phyloP scores from a whole-genome alignment of 2,113 vertebrate genomes.

The Benitochromis conjunctus region DNA sequence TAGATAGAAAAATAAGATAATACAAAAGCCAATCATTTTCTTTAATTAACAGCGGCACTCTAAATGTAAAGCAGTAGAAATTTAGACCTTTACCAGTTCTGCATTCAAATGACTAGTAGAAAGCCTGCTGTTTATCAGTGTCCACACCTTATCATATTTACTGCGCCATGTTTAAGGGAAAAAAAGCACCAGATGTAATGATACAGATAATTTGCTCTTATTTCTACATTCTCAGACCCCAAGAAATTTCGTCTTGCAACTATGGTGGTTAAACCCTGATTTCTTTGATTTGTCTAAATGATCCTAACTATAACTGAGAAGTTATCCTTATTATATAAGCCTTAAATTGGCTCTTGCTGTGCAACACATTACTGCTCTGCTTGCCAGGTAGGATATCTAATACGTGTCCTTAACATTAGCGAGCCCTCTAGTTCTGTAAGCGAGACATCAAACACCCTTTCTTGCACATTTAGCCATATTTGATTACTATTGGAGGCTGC shows the following conservation, averaged over 20 bases:
- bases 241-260: not conserved
- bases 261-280: not conserved
- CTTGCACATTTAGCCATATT: conserved; percentile 13
- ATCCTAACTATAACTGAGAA: not conserved
- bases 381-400: not conserved
- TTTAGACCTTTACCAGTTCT: not conserved
- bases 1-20: not conserved
- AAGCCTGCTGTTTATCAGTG: not conserved
- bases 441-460: conserved; percentile 10
- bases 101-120: not conserved
- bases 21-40: not conserved
- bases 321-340: not conserved
- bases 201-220: not conserved
- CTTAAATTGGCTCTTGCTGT: not conserved
- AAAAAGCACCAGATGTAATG: not conserved
- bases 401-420: not conserved
- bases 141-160: not conserved
- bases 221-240: not conserved
- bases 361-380: not conserved
- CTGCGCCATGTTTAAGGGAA: not conserved
- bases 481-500: not conserved
- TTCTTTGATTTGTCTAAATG: not conserved
- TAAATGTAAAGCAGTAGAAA: not conserved
- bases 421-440: not conserved
- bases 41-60: not conserved